Conservation (phyloP, 2,113 vertebrate genomes). For the Ariopsis seemanni region DNA sequence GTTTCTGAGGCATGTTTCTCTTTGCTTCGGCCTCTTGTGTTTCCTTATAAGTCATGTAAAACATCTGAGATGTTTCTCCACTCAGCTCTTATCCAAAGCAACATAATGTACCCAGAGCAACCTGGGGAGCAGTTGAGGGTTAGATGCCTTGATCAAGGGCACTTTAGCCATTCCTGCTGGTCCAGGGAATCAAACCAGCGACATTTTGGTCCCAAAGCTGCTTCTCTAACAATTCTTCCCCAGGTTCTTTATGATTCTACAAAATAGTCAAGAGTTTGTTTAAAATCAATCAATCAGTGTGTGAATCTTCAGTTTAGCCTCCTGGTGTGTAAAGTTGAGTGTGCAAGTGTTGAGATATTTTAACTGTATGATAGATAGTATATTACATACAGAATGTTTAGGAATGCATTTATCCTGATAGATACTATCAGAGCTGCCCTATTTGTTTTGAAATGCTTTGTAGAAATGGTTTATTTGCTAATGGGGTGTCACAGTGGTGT, state of each 20-base stretch:
- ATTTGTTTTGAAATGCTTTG: background rate
- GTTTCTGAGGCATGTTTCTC: background rate
- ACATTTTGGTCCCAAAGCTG: no score
- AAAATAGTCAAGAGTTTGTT: background rate
- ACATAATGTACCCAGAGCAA: background rate
- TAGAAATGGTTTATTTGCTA: background rate
- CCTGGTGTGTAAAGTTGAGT: background rate
- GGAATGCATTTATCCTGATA: background rate
- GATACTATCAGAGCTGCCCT: background rate
- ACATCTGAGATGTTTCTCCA: background rate
- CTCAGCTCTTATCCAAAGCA: no score
- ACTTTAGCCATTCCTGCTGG: no score
- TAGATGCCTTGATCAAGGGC: no score
- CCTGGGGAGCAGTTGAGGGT: no score
- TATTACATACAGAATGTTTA: background rate
- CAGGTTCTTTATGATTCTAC: background rate
- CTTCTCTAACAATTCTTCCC: background rate
- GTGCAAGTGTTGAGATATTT: background rate
- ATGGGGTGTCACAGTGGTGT: background rate
- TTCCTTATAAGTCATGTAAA: background rate
- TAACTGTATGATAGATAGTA: background rate
- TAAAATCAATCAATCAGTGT: background rate
- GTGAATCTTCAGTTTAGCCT: background rate
- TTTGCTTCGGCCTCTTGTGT: background rate
- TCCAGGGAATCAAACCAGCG: no score